Conservation (phyloP, 2,888 invertebrate genomes). For the Pterostichus niger region DNA sequence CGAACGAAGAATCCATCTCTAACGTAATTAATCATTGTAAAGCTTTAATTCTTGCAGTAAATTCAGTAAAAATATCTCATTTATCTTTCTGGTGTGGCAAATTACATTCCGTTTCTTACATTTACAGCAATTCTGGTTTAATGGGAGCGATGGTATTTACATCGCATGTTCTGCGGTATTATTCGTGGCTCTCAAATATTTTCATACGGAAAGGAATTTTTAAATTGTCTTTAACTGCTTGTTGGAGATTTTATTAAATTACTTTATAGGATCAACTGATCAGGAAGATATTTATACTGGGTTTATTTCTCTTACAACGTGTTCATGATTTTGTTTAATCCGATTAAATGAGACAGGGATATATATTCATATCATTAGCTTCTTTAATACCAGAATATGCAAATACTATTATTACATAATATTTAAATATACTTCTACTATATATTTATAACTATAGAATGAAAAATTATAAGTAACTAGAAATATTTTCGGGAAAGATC, state of each 20-base stretch:
- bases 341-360: conserved; percentile 20
- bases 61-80: conserved; percentile 55
- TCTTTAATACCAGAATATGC: not conserved
- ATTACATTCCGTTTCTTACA: conserved; percentile 59
- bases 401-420: no score
- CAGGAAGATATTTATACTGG: not conserved
- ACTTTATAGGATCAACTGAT: conserved; percentile 20
- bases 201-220: conserved; percentile 50
- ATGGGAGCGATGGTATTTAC: conserved; percentile 37
- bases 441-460: no score
- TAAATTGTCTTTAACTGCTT: conserved; percentile 44
- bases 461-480: no score
- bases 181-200: conserved; percentile 26
- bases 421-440: no score
- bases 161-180: conserved; percentile 18
- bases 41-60: conserved; percentile 38
- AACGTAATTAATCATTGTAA: conserved; percentile 31
- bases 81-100: conserved; percentile 55
- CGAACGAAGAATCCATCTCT: conserved; percentile 4
- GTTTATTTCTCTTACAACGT: conserved; percentile 18
- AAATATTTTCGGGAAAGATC: no score
- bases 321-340: conserved; percentile 10
- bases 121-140: conserved; percentile 51
- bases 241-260: conserved; percentile 49
- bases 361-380: conserved; percentile 15